Evolutionary conservation across 2,113 vertebrate genomes (phyloP).

Genomic region (Mustelus asterias): DNA sequence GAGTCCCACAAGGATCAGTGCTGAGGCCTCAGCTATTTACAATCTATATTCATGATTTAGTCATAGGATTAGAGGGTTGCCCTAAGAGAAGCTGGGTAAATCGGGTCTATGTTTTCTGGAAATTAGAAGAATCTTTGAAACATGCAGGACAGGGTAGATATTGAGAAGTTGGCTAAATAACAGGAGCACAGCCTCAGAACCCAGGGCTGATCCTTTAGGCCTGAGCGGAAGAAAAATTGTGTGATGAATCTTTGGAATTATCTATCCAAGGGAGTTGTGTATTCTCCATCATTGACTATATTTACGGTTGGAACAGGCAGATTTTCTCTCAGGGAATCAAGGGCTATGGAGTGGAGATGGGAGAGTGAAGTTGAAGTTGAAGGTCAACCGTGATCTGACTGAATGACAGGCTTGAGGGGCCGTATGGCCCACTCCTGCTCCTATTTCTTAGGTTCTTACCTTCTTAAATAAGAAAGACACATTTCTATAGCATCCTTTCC

Average conservation of each 20-base stretch:
- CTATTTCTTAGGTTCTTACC: neutral
- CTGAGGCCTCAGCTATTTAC: neutral
- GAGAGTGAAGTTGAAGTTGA: neutral
- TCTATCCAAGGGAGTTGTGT: neutral
- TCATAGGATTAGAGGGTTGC: neutral
- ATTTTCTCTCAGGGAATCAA: neutral
- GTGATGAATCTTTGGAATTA: neutral
- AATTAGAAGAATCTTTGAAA: neutral
- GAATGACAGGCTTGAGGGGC: neutral
- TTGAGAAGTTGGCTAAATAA: neutral
- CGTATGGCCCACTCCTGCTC: neutral
- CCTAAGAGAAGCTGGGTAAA: neutral
- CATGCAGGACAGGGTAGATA: neutral
- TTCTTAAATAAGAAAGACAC: neutral
- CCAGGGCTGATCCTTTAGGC: neutral
- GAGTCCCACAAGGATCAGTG: neutral
- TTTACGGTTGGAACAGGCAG: neutral
- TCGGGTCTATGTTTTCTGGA: neutral
- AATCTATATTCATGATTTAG: neutral
- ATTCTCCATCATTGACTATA: neutral
- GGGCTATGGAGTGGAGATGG: too few relatives aligned
- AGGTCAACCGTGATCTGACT: neutral
- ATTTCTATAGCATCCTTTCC: neutral
- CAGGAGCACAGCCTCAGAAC: neutral
- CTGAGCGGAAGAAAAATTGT: neutral